Percentiles rank a stretch among this genome's conserved stretches.
Conservation (phyloP, 2,797 vertebrate species). For the Fistularia commersonii region DNA sequence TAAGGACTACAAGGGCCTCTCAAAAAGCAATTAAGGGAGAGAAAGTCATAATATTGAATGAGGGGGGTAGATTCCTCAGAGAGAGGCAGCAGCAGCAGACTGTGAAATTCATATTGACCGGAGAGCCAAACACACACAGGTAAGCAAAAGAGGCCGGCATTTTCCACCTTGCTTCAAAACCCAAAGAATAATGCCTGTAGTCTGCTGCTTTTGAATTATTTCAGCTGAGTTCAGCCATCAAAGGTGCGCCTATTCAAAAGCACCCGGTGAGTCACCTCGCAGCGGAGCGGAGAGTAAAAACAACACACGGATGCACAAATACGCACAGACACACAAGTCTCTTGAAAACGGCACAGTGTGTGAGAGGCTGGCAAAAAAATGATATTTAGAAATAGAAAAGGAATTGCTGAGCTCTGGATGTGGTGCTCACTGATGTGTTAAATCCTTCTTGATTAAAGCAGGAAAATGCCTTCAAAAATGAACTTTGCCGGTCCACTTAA, state of each 20-base stretch:
- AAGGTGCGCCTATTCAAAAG: conserved; percentile 31
- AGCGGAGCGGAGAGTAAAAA: conserved; percentile 3
- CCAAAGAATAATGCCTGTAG: conserved; percentile 29
- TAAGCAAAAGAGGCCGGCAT: conserved; percentile 59
- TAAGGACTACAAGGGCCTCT: conserved; percentile 67
- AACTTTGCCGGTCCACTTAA: conserved; percentile 70
- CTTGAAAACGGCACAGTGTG: conserved; percentile 30
- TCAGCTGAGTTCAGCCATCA: conserved; percentile 37
- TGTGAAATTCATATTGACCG: conserved; percentile 75
- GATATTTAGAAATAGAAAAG: conserved; percentile 39
- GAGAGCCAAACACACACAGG: conserved; percentile 69
- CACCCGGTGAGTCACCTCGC: conserved; percentile 5
- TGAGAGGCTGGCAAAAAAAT: conserved; percentile 20
- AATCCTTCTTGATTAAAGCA: conserved; percentile 78
- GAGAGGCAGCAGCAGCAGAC: conserved; percentile 70
- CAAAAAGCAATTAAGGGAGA: conserved; percentile 76
- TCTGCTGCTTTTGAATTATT: conserved; percentile 31
- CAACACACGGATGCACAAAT: not conserved
- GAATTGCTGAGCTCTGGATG: conserved; percentile 57
- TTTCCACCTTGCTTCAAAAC: conserved; percentile 49
- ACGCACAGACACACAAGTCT: not conserved
- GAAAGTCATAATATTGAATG: conserved; percentile 72
- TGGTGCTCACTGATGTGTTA: conserved; percentile 63
- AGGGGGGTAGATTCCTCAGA: conserved; percentile 61
- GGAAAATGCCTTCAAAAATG: conserved; percentile 66